These are phyloP conservation scores for Hypomecis atomaria DNA, from an alignment of 2,888 invertebrate species.

Conservation along the genomic window DNA sequence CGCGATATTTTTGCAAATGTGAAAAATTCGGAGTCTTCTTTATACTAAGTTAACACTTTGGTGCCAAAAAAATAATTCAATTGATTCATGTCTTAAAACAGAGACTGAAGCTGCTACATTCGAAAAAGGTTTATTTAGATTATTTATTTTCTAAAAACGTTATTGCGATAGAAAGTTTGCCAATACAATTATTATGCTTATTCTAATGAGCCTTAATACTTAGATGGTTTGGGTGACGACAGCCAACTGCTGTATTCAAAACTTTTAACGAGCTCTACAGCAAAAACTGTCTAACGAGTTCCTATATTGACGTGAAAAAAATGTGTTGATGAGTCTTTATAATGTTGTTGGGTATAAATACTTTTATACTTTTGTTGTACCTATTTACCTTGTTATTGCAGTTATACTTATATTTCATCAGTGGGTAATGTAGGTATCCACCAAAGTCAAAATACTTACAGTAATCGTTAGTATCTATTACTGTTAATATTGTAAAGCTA, in stretches of 20 bases:
- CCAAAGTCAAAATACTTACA: too few relatives aligned
- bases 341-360: slow-evolving; percentile 9
- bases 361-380: neutral
- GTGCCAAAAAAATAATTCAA: neutral
- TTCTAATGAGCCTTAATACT: slow-evolving; percentile 8
- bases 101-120: too few relatives aligned
- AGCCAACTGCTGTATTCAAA: slow-evolving; percentile 10
- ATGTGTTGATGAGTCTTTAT: too few relatives aligned
- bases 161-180: neutral
- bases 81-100: too few relatives aligned
- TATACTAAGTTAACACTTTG: neutral
- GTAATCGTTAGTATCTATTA: too few relatives aligned
- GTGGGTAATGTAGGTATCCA: too few relatives aligned
- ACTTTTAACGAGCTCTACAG: slow-evolving; percentile 21
- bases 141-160: neutral
- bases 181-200: slow-evolving; percentile 5
- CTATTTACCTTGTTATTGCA: neutral
- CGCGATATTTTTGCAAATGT: too few relatives aligned
- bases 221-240: slow-evolving; percentile 7
- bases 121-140: neutral
- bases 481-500: too few relatives aligned
- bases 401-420: neutral
- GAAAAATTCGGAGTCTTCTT: neutral
- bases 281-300: slow-evolving; percentile 19
- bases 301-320: neutral